phyloP scores from a whole-genome alignment of 2,888 invertebrate genomes.

The Scaptodrosophila latifasciaeformis region DNA sequence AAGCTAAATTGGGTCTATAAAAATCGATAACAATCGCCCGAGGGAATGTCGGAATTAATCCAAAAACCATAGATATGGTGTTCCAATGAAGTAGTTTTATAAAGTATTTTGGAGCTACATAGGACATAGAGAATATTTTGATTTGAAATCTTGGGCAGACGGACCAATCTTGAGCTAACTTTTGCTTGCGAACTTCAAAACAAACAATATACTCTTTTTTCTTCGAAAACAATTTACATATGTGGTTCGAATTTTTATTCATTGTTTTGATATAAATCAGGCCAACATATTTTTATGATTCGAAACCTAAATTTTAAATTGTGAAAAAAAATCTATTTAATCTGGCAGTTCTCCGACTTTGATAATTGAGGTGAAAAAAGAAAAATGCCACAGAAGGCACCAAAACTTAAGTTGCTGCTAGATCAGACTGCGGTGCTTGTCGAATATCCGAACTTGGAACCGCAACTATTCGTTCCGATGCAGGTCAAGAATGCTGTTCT shows the following conservation, averaged over 20 bases:
- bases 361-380: not conserved
- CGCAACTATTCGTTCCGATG: conserved; percentile 37
- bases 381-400: conserved; percentile 19
- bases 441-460: conserved; percentile 27
- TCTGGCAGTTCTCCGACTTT: not conserved
- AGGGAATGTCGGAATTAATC: too few relatives aligned
- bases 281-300: conserved; percentile 7
- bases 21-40: too few relatives aligned
- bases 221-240: too few relatives aligned
- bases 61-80: too few relatives aligned
- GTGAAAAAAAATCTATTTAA: conserved; percentile 5
- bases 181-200: too few relatives aligned
- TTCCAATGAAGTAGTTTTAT: too few relatives aligned
- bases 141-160: too few relatives aligned
- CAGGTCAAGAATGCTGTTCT: conserved; percentile 21
- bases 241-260: not conserved
- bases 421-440: conserved; percentile 31
- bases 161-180: too few relatives aligned
- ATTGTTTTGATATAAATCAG: conserved; percentile 3
- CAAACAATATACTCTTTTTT: too few relatives aligned
- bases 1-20: too few relatives aligned
- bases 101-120: too few relatives aligned
- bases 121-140: too few relatives aligned
- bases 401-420: conserved; percentile 28
- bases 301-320: not conserved